These are phyloP conservation scores for Melanostigma gelatinosum DNA, from an alignment of 2,113 vertebrate genomes.

Conservation along the genomic window DNA sequence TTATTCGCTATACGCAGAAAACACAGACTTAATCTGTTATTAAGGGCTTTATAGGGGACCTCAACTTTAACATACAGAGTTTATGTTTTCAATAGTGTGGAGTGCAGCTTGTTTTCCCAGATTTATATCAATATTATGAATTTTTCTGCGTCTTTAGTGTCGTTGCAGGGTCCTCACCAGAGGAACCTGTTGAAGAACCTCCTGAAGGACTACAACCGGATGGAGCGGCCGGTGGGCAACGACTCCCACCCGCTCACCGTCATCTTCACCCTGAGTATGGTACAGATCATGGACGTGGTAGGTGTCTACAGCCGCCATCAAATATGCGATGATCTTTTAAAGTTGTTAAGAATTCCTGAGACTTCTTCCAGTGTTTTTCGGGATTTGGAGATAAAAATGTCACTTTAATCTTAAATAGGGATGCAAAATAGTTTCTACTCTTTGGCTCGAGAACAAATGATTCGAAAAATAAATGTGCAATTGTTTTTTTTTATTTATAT, in stretches of 20 bases:
- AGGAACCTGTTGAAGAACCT: slow-evolving; percentile 84
- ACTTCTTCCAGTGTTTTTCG: not conserved
- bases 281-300: slow-evolving; percentile 89
- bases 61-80: not conserved
- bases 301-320: slow-evolving; percentile 17
- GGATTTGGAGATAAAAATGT: not conserved
- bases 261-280: slow-evolving; percentile 81
- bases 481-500: no score
- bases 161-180: slow-evolving; percentile 84
- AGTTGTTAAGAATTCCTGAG: not conserved
- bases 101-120: not conserved
- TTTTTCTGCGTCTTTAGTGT: slow-evolving; percentile 67
- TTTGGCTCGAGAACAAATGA: not conserved
- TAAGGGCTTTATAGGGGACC: not conserved
- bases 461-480: not conserved
- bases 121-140: not conserved
- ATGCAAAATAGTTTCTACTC: not conserved
- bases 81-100: not conserved
- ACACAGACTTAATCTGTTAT: not conserved
- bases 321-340: not conserved
- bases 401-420: not conserved
- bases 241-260: slow-evolving; percentile 84
- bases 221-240: slow-evolving; percentile 86
- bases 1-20: not conserved
- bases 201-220: slow-evolving; percentile 85